These are phyloP conservation scores for Spodoptera litura DNA, from an alignment of 1,140 invertebrate species.

Conservation along the genomic window DNA sequence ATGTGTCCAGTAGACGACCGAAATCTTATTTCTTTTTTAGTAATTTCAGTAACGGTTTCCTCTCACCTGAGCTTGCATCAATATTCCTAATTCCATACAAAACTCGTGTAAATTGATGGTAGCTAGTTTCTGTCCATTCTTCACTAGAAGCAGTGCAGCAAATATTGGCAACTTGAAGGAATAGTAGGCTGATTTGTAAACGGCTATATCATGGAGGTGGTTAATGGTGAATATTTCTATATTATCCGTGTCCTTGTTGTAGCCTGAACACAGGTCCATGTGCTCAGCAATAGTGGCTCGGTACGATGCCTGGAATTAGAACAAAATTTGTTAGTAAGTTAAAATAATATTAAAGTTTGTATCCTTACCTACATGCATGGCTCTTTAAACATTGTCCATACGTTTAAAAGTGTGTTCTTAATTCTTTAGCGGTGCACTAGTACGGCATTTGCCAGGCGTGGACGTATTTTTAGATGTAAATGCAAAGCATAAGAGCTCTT, in stretches of 20 bases:
- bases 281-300: constrained; percentile 86
- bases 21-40: too few relatives aligned
- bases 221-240: constrained; percentile 88
- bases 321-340: background rate
- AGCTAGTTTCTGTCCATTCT: background rate
- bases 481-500: too few relatives aligned
- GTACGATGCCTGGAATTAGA: background rate
- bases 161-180: constrained; percentile 90
- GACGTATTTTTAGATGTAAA: too few relatives aligned
- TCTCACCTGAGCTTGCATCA: constrained; percentile 93
- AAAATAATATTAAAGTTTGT: too few relatives aligned
- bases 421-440: too few relatives aligned
- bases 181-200: constrained; percentile 95
- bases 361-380: too few relatives aligned
- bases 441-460: too few relatives aligned
- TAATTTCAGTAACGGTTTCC: too few relatives aligned
- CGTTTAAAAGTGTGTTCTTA: too few relatives aligned
- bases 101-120: constrained; percentile 8
- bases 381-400: too few relatives aligned
- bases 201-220: constrained; percentile 92
- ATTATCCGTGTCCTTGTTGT: constrained; percentile 68
- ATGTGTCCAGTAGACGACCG: too few relatives aligned
- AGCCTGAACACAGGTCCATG: constrained; percentile 87
- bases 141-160: constrained; percentile 12
- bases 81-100: constrained; percentile 91